Evolutionary conservation across 2,888 invertebrate species (phyloP), one percentile per base, ranked within the genome.

Genomic region (Volucella inflata): DNA sequence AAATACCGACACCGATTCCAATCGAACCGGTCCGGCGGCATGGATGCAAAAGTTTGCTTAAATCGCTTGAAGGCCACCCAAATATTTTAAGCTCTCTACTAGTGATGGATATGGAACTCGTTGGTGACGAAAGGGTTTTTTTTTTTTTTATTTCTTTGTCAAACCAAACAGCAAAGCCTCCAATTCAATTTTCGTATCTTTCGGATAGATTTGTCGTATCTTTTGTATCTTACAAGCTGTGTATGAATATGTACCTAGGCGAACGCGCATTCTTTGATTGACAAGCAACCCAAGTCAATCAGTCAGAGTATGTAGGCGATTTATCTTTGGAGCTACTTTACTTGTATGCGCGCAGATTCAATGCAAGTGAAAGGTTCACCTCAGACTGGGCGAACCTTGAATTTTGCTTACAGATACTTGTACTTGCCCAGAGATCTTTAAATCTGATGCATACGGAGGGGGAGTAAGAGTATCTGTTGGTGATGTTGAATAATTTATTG

Each of bases 331-430:
- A n/a, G 53, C 17, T 21, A 12, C 46, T 59, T 48, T 21, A 12
- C 46, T 59, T 48, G 48, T 48, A 55, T 70, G 9, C 51, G 44
- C 30, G 11, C 11, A 30, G 64, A 11, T 21, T 46, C 21, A 11
- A 59, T n/a, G 14, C 71, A 55, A 84, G 84, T 84, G 84, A 84
- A 84, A 84, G 80, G 84, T 84, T 65, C 74, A 80, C 84, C 75
- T 79, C 83, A 59, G 70, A 40, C 68, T 40, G 67, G 48, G 17
- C 48, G 71, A 84, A 84, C 84, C 84, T 84, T 84, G 84, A 84
- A 84, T 71, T 75, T 48, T 40, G 44, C 40, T 36, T 75, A 59
- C 71, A 79, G 72, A 83, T 74, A 40, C 72, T 14, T n/a, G 50
- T 60, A 79, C 83, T 30, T 30, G 30, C 2, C 30, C 30, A 30